Conservation (phyloP, 2,113 vertebrate species). For the Limnothrissa miodon region DNA sequence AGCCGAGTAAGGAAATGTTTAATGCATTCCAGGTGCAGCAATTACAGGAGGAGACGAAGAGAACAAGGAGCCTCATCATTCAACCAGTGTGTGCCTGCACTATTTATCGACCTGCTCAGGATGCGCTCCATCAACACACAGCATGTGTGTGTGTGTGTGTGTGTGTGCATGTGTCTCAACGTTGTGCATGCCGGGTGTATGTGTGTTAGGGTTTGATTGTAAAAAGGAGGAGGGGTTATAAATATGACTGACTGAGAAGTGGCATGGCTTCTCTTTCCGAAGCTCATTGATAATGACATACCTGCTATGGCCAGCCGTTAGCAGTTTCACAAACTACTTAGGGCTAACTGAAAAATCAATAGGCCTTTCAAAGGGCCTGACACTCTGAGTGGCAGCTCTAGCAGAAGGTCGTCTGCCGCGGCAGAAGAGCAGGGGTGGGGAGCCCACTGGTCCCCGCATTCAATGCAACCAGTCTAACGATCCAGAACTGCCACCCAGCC, state of each 20-base stretch:
- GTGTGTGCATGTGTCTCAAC: background rate
- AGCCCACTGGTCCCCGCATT: slow-evolving; percentile 67
- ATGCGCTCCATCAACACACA: slow-evolving; percentile 78
- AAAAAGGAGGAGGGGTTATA: slow-evolving; percentile 44
- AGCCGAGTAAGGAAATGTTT: slow-evolving; percentile 40
- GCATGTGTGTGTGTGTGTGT: background rate
- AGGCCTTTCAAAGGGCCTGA: slow-evolving; percentile 85
- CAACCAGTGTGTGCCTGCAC: slow-evolving; percentile 72
- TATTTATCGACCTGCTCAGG: slow-evolving; percentile 88
- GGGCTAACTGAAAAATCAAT: slow-evolving; percentile 99
- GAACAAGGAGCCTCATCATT: slow-evolving; percentile 50
- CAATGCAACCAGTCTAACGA: slow-evolving; percentile 75
- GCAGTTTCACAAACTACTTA: slow-evolving; percentile 97
- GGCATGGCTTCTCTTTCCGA: slow-evolving; percentile 77
- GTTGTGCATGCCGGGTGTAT: no score
- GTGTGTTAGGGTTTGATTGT: background rate
- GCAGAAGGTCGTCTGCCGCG: slow-evolving; percentile 92
- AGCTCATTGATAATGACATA: slow-evolving; percentile 99
- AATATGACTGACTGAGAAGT: slow-evolving; percentile 83
- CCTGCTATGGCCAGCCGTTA: slow-evolving; percentile 94
- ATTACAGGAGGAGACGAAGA: slow-evolving; percentile 45
- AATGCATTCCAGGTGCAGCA: slow-evolving; percentile 52
- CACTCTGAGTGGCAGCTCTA: slow-evolving; percentile 96
- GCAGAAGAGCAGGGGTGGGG: slow-evolving; percentile 76
- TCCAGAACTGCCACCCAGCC: slow-evolving; percentile 66